Evolutionary conservation across 2,888 invertebrate genomes (phyloP).

Genomic region (Junonia oenone): DNA sequence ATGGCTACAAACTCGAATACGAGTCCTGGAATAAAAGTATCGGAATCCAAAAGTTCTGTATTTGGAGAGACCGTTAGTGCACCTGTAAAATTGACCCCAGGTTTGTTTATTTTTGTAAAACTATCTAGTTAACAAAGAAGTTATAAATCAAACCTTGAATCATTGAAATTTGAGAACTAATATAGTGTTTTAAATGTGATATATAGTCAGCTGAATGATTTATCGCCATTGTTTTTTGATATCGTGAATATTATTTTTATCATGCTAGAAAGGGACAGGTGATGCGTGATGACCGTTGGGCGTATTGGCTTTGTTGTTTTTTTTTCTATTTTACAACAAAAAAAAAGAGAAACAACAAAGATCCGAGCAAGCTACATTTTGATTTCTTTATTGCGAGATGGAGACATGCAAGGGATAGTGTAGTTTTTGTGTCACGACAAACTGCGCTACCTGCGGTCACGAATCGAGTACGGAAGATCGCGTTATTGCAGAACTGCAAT

Average conservation of each 20-base stretch:
- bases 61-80: slow-evolving; percentile 90
- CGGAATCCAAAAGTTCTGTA: slow-evolving; percentile 84
- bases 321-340: slow-evolving; percentile 29
- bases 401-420: neutral
- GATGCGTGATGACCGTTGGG: slow-evolving; percentile 60
- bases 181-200: slow-evolving; percentile 1
- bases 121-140: slow-evolving; percentile 11
- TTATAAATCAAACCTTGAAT: neutral
- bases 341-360: slow-evolving; percentile 21
- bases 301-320: slow-evolving; percentile 57
- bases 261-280: slow-evolving; percentile 61
- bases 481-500: slow-evolving; percentile 11
- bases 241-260: slow-evolving; percentile 72
- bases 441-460: slow-evolving; percentile 10
- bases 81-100: slow-evolving; percentile 90
- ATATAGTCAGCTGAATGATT: slow-evolving; percentile 54
- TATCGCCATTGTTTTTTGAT: slow-evolving; percentile 63
- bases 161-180: neutral
- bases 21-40: slow-evolving; percentile 71
- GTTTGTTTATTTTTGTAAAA: slow-evolving; percentile 79
- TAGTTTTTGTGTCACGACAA: slow-evolving; percentile 9
- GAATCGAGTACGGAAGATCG: neutral
- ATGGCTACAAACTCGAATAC: slow-evolving; percentile 83
- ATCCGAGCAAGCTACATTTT: slow-evolving; percentile 13
- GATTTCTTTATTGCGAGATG: slow-evolving; percentile 5